Evolutionary conservation across 2,888 invertebrate species (phyloP).

Genomic region (Cheilosia urbana): DNA sequence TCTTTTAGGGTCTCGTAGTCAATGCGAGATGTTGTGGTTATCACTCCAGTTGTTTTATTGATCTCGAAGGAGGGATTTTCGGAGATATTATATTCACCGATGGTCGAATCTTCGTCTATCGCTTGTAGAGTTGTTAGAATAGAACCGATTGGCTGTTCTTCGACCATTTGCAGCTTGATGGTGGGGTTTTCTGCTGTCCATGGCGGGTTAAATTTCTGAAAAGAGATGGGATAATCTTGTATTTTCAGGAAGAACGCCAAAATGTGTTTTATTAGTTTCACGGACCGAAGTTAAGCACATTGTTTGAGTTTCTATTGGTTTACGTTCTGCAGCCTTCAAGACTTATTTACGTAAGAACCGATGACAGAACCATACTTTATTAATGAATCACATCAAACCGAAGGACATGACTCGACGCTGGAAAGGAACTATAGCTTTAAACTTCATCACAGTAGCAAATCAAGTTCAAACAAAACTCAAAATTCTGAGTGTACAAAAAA

Average conservation of each 20-base stretch:
- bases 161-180: constrained; percentile 88
- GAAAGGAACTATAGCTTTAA: no score
- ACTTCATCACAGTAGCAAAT: no score
- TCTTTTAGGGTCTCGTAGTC: constrained; percentile 92
- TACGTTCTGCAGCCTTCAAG: background rate
- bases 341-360: background rate
- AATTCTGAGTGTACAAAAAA: constrained; percentile 3
- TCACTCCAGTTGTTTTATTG: constrained; percentile 91
- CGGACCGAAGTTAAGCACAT: background rate
- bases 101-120: constrained; percentile 92
- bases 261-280: background rate
- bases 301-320: background rate
- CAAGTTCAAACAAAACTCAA: background rate
- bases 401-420: no score
- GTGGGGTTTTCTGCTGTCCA: constrained; percentile 88
- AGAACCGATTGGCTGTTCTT: constrained; percentile 93
- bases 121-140: constrained; percentile 91
- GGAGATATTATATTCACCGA: constrained; percentile 87
- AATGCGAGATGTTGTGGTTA: constrained; percentile 90
- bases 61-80: constrained; percentile 92
- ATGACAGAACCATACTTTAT: no score
- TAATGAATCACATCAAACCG: no score
- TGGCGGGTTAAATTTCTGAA: constrained; percentile 88
- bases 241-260: background rate
- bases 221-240: background rate